Conservation (phyloP, 2,113 vertebrate species). For the Hippocampus mohnikei region DNA sequence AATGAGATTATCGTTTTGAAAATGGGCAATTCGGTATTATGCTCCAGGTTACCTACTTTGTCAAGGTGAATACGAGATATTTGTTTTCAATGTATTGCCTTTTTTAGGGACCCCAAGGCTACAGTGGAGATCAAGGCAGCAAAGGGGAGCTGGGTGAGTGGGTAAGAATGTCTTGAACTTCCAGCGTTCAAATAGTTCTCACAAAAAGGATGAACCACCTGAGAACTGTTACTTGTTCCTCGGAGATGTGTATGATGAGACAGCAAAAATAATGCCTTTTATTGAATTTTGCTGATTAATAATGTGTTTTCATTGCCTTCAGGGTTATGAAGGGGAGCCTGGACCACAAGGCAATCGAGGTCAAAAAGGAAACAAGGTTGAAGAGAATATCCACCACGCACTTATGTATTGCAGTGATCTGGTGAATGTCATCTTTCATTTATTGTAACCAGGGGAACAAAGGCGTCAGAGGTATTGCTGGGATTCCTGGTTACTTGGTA, state of each 20-base stretch:
- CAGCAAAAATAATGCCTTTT: not conserved
- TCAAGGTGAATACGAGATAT: not conserved
- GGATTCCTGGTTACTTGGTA: conserved; percentile 68
- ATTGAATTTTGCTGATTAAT: not conserved
- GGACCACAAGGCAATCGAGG: conserved; percentile 68
- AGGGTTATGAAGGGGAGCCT: conserved; percentile 72
- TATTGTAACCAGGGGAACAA: conserved; percentile 64
- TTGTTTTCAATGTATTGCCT: conserved; percentile 9
- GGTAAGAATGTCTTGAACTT: conserved; percentile 69
- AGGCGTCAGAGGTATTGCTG: conserved; percentile 55
- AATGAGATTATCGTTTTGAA: not conserved
- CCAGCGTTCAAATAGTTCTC: conserved; percentile 19
- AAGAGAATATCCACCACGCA: not conserved
- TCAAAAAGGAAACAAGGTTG: conserved; percentile 66
- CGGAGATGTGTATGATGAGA: not conserved
- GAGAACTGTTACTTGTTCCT: not conserved
- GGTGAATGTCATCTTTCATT: not conserved
- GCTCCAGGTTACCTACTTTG: not conserved
- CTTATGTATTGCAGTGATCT: not conserved
- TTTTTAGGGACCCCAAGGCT: conserved; percentile 67
- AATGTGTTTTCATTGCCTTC: not conserved
- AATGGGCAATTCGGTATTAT: not conserved
- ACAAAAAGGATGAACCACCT: not conserved
- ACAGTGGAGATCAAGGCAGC: conserved; percentile 65
- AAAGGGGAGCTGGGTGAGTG: conserved; percentile 77